A percentile compares a stretch with the other conserved stretches of the same genome.
Conservation (phyloP, 1,140 invertebrate genomes). For the Drosophila miranda region DNA sequence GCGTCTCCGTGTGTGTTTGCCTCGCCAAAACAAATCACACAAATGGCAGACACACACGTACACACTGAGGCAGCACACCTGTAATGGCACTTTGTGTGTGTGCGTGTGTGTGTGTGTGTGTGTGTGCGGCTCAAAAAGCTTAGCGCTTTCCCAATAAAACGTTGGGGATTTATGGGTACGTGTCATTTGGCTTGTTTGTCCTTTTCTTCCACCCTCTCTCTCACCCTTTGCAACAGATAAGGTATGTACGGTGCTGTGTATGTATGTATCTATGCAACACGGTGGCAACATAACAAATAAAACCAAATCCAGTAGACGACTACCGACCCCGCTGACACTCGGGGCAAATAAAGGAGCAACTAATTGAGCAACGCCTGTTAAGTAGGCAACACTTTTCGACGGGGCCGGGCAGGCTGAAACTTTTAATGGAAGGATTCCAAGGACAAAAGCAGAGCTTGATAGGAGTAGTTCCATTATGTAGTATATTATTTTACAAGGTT, state of each 20-base stretch:
- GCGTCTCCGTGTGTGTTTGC: slow-evolving; percentile 56
- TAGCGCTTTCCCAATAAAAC: slow-evolving; percentile 63
- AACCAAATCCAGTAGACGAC: slow-evolving; percentile 36
- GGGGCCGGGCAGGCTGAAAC: no score
- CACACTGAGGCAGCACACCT: background rate
- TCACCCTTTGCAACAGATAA: slow-evolving; percentile 36
- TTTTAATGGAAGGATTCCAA: no score
- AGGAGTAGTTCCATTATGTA: no score
- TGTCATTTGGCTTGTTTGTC: slow-evolving; percentile 75
- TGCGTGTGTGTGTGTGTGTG: background rate
- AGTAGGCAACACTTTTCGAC: slow-evolving; percentile 7
- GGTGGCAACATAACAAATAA: slow-evolving; percentile 40
- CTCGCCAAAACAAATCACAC: slow-evolving; percentile 71
- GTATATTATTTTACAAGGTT: no score
- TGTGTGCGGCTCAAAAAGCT: slow-evolving; percentile 42
- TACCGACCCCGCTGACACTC: background rate
- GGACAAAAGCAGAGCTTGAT: no score
- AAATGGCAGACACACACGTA: slow-evolving; percentile 35
- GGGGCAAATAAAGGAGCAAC: slow-evolving; percentile 6
- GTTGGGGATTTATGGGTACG: slow-evolving; percentile 71
- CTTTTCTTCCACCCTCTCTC: slow-evolving; percentile 19
- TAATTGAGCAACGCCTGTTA: slow-evolving; percentile 29
- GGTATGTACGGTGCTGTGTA: slow-evolving; percentile 7
- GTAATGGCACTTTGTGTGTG: background rate
- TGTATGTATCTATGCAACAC: slow-evolving; percentile 4